phyloP scores from a whole-genome alignment of 2,113 vertebrate species.

The Sphyrna mokarran region DNA sequence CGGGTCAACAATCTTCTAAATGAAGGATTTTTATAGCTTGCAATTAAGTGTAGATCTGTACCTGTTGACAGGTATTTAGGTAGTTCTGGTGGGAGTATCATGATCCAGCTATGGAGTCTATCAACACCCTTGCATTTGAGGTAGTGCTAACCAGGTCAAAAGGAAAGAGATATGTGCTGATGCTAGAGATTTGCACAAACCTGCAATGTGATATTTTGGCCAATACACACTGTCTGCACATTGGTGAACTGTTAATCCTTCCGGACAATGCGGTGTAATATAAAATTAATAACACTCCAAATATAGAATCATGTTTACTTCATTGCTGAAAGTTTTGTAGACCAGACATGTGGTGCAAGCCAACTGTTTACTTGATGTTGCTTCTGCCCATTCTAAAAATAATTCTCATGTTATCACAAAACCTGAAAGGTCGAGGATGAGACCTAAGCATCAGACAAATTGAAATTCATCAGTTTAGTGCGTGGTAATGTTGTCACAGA shows the following conservation, averaged over 20 bases:
- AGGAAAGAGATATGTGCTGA: neutral
- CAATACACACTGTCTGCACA: neutral
- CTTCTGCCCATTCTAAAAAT: neutral
- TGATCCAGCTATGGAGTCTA: neutral
- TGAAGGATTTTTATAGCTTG: neutral
- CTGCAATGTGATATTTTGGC: neutral
- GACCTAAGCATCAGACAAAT: neutral
- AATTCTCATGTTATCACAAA: neutral
- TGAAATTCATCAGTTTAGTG: neutral
- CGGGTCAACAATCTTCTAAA: too few species aligned
- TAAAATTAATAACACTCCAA: neutral
- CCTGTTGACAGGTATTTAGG: neutral
- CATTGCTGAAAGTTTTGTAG: neutral
- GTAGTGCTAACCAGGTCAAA: neutral
- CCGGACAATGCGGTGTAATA: neutral
- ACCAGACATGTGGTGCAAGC: neutral
- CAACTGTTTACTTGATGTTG: neutral
- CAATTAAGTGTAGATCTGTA: neutral
- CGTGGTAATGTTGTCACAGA: neutral
- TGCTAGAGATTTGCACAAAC: neutral
- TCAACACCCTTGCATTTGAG: neutral
- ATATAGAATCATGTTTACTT: neutral
- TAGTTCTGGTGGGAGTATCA: neutral
- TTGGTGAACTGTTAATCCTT: neutral
- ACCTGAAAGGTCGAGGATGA: neutral